Evolutionary conservation across 1,140 invertebrate species (phyloP).

Genomic region (Leptinotarsa texana): DNA sequence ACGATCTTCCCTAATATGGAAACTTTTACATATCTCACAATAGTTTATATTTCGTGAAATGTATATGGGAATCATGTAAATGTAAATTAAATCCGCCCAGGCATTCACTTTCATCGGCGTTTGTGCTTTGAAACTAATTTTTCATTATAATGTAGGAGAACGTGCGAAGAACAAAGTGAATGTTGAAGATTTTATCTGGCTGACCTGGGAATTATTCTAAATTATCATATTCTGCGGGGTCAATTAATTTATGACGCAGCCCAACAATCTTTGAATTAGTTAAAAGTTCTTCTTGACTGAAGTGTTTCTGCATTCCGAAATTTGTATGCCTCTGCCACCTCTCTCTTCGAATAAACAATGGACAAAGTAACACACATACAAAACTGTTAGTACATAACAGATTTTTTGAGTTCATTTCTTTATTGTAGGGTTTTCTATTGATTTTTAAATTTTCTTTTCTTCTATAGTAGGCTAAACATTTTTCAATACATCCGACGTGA

Average conservation of each 20-base stretch:
- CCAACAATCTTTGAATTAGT: too few relatives aligned
- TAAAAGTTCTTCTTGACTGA: too few relatives aligned
- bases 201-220: background rate
- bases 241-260: background rate
- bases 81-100: background rate
- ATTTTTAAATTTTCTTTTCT: too few relatives aligned
- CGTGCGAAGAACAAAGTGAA: background rate
- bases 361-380: too few relatives aligned
- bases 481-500: too few relatives aligned
- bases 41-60: background rate
- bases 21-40: background rate
- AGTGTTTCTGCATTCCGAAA: too few relatives aligned
- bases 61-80: background rate
- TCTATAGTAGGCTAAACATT: too few relatives aligned
- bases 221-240: background rate
- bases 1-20: background rate
- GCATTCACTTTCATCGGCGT: background rate
- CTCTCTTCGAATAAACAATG: too few relatives aligned
- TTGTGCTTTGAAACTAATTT: background rate
- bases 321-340: too few relatives aligned
- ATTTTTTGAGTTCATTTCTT: too few relatives aligned
- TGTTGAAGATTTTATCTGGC: background rate
- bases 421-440: too few relatives aligned
- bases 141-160: background rate
- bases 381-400: too few relatives aligned